These are phyloP conservation scores for Meiosimyza decipiens DNA, from an alignment of 2,888 invertebrate genomes.

Conservation along the genomic window DNA sequence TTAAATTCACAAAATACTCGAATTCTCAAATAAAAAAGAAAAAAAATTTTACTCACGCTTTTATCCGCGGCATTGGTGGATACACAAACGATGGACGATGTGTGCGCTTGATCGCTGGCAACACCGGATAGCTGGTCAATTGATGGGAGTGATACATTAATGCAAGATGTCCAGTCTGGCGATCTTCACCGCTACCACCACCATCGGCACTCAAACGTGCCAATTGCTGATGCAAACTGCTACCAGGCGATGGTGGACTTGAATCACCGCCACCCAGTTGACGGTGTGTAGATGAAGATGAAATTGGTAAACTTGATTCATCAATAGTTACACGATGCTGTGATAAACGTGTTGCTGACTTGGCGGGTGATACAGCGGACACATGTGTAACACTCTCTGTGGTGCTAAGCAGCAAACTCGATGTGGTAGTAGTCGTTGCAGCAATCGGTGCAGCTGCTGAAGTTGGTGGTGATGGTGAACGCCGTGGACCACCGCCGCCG, in stretches of 20 bases:
- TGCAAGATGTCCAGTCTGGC: slow-evolving; percentile 61
- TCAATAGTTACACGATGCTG: slow-evolving; percentile 67
- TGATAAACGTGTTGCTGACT: slow-evolving; percentile 59
- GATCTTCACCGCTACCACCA: slow-evolving; percentile 43
- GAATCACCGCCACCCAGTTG: slow-evolving; percentile 56
- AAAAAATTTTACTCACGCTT: slow-evolving; percentile 61
- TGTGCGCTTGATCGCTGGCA: slow-evolving; percentile 64
- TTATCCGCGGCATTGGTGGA: slow-evolving; percentile 64
- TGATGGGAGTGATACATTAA: slow-evolving; percentile 67
- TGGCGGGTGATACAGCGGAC: slow-evolving; percentile 70
- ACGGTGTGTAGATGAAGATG: slow-evolving; percentile 58
- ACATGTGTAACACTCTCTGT: slow-evolving; percentile 80
- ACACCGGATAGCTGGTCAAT: slow-evolving; percentile 63
- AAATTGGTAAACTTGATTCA: slow-evolving; percentile 62
- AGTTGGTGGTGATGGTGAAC: slow-evolving; percentile 46
- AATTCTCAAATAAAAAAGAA: neutral
- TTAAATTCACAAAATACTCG: no score
- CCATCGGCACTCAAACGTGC: slow-evolving; percentile 46
- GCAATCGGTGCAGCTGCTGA: slow-evolving; percentile 44
- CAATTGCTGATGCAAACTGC: slow-evolving; percentile 55
- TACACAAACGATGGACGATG: slow-evolving; percentile 65
- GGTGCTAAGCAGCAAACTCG: slow-evolving; percentile 79
- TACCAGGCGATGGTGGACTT: slow-evolving; percentile 56
- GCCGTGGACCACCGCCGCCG: slow-evolving; percentile 45
- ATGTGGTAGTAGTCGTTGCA: slow-evolving; percentile 67